These are phyloP conservation scores for Steatocranus sp. DNA, from an alignment of 2,797 vertebrate genomes.

Conservation along the genomic window DNA sequence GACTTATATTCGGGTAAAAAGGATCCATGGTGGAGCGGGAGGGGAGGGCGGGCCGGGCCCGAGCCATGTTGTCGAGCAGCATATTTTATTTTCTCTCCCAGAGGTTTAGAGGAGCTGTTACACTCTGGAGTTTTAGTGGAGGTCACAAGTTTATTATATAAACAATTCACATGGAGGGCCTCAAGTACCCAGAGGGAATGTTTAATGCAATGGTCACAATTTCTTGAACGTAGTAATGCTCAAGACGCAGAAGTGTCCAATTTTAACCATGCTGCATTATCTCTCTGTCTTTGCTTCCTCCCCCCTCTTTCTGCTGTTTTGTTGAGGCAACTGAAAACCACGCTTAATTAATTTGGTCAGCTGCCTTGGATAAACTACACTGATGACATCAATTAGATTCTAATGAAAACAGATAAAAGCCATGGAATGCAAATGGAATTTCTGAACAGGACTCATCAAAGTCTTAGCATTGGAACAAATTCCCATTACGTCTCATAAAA, in stretches of 20 bases:
- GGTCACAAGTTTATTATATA: slow-evolving; percentile 69
- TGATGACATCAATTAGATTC: slow-evolving; percentile 75
- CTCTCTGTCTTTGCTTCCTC: not conserved
- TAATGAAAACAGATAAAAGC: slow-evolving; percentile 70
- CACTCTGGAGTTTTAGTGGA: slow-evolving; percentile 49
- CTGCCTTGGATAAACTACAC: slow-evolving; percentile 69
- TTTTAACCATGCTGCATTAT: slow-evolving; percentile 34
- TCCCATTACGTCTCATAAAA: slow-evolving; percentile 67
- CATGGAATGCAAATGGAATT: slow-evolving; percentile 64
- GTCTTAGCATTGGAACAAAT: slow-evolving; percentile 65
- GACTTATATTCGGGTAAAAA: slow-evolving; percentile 38
- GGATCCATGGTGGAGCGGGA: not conserved
- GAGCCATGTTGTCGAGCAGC: slow-evolving; percentile 39
- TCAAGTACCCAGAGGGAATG: slow-evolving; percentile 42
- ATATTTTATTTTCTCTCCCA: slow-evolving; percentile 54
- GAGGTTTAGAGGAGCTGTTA: slow-evolving; percentile 49
- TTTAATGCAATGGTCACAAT: slow-evolving; percentile 58
- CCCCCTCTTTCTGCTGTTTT: slow-evolving; percentile 1
- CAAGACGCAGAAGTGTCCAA: slow-evolving; percentile 39
- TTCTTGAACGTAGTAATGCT: slow-evolving; percentile 36
- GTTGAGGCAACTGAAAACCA: slow-evolving; percentile 30
- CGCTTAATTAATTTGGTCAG: slow-evolving; percentile 73
- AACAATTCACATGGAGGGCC: slow-evolving; percentile 57
- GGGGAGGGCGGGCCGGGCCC: not conserved
- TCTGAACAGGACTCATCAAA: slow-evolving; percentile 72